Base-by-base conservation (phyloP, 2,113 vertebrate genomes). In the Engraulis encrasicolus region DNA sequence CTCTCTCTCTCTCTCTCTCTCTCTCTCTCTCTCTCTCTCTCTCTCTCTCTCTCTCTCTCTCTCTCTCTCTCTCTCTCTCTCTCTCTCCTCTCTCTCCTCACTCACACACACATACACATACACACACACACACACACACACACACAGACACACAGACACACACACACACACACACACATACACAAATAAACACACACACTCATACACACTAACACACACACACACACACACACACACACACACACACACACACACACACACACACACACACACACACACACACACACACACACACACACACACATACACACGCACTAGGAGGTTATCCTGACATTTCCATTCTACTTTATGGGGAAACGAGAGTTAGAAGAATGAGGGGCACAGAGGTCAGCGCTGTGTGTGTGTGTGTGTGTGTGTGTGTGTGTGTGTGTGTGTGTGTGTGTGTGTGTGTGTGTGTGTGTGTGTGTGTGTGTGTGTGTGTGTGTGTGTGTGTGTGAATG, bases 151-250 rank as follows among this genome's bases (percentile, higher is more conserved):
- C 77, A 36, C 31, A 78, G 0, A 37, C 34, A 37, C 77, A 38
- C 34, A 78, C 34, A 38, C 77, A 78, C 77, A 38, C 77, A 78
- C 34, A 38, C 77, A 38, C 77, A 78, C n/a, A n/a, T n/a, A n/a
- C n/a, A n/a, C n/a, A n/a, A n/a, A n/a, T n/a, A n/a, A n/a, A n/a
- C n/a, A n/a, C n/a, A n/a, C n/a, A n/a, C n/a, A n/a, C n/a, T n/a
- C n/a, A n/a, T n/a, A n/a, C n/a, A n/a, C n/a, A n/a, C n/a, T n/a
- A n/a, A n/a, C n/a, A n/a, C n/a, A n/a, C n/a, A n/a, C n/a, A n/a
- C n/a, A n/a, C n/a, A n/a, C 77, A 78, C 34, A 38, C 77, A 78
- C 31, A 38, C 1, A 78, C 27, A 1, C 37, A 4, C n/a, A 78
- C 34, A 18, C 37, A 40, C 34, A 40, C 11, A 0, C 36, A 18